Percentiles rank a stretch among this genome's conserved stretches.
These are phyloP conservation scores for Chaetodon trifasciatus DNA, from an alignment of 2,797 vertebrate species.

Conservation along the genomic window DNA sequence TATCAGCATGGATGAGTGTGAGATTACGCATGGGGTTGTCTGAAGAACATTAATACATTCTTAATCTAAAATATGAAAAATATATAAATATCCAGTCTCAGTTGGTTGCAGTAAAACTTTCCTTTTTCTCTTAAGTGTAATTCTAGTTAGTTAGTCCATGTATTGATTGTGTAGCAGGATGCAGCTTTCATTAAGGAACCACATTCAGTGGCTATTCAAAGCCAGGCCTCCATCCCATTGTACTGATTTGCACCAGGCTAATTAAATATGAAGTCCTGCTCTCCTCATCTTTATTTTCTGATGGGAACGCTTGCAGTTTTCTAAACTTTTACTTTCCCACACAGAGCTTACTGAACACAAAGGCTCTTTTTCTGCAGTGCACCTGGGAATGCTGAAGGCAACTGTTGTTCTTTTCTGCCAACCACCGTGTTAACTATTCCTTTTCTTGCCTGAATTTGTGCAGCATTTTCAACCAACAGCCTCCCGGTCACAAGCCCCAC, in stretches of 20 bases:
- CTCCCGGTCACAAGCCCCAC: conserved; percentile 16
- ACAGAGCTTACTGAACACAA: conserved; percentile 27
- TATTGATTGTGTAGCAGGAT: conserved; percentile 4
- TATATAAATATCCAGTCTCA: not conserved
- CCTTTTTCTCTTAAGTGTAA: not conserved
- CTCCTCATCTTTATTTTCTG: conserved; percentile 7
- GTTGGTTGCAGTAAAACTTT: not conserved
- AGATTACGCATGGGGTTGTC: not conserved
- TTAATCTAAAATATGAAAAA: too few relatives aligned
- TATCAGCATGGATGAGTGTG: not conserved
- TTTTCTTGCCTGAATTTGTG: conserved; percentile 16
- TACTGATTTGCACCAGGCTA: conserved; percentile 10
- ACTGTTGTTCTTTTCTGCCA: conserved; percentile 2
- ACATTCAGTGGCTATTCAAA: conserved; percentile 18
- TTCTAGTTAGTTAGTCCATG: not conserved
- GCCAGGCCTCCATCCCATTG: conserved; percentile 15
- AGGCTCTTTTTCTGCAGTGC: conserved; percentile 36
- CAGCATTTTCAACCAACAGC: conserved; percentile 18
- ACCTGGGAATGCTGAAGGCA: conserved; percentile 37
- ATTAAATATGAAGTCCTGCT: conserved; percentile 11
- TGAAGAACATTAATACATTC: not conserved
- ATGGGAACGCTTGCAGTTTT: not conserved
- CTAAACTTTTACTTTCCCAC: conserved; percentile 32
- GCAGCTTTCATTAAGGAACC: not conserved
- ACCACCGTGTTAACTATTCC: not conserved